Base-by-base conservation (phyloP, 2,797 vertebrate genomes). In the Decapterus maruadsi region DNA sequence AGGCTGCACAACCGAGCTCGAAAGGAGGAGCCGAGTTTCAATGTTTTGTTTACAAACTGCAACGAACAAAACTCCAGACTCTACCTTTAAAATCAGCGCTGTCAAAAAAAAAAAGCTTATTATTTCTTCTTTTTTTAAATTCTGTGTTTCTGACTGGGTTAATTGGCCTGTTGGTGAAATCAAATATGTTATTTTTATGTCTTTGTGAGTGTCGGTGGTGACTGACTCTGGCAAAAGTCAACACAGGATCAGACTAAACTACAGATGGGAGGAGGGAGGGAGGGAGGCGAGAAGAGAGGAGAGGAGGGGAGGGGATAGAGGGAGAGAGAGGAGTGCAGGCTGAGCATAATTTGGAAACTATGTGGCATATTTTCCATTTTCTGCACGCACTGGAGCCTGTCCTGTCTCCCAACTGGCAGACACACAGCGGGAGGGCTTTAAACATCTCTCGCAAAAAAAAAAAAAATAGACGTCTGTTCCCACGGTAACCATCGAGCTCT, bases 351-450 rank as follows among this genome's bases (percentile, higher is more conserved):
- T 93, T 93, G 91, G 92, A 94, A 95, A 94, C 77, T 92, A 94
- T 91, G 91, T 89, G 88, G 90, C 87, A 86, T 90, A 92, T 92
- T 94, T 95, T 94, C 93, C 92, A 89, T 90, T 94, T 94, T 92
- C 82, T 88, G 83, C 87, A 80, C 61, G 72, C 80, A 83, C 72
- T 91, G 82, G 84, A 92, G 90, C 87, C 87, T 83, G 82, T 82
- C 87, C 77, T 87, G 85, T 88, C 88, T 92, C 87, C 87, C 77
- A 67, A 82, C 84, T 90, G 90, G 88, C 90, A 90, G 85, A 91
- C 77, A 6, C 90, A 72, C 89, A 87, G 91, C 87, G 69, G 90
- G 86, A 89, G 89, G 80, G 72, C 81, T 88, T 93, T 75, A 85
- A 91, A 90, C 83, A 88, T 92, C 87, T 72, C 81, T 72, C 76